These are phyloP conservation scores for Aselliscus stoliczkanus DNA, from an alignment of 2,797 vertebrate species.

Conservation along the genomic window DNA sequence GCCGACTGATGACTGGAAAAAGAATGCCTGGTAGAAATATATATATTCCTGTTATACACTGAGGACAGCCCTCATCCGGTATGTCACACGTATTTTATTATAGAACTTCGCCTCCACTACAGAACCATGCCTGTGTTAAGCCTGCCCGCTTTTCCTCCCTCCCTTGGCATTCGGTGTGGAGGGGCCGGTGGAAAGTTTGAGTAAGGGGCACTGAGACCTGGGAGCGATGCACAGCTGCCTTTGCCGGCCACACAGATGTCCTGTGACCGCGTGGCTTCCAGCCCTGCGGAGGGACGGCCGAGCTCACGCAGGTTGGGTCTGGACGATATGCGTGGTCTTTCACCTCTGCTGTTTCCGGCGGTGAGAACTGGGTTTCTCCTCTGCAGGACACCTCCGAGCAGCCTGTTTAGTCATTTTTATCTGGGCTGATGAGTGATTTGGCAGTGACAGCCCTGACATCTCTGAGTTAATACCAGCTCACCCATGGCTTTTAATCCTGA, in stretches of 20 bases:
- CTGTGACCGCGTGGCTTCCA: no score
- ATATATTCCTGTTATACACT: neutral
- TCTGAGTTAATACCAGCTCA: neutral
- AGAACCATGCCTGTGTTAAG: no score
- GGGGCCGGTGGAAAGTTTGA: neutral
- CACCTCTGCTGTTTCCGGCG: neutral
- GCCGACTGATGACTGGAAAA: neutral
- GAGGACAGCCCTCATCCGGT: neutral
- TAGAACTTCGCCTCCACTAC: no score
- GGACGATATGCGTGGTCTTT: rapidly evolving
- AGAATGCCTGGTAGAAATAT: neutral
- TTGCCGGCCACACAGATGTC: no score
- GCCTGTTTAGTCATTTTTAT: neutral
- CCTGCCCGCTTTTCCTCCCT: neutral
- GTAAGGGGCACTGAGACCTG: neutral
- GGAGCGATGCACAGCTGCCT: no score
- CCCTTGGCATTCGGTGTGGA: neutral
- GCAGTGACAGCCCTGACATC: neutral
- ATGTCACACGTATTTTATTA: neutral
- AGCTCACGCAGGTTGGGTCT: neutral
- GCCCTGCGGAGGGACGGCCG: no score
- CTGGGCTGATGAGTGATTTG: constrained; percentile 9
- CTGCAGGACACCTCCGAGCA: neutral
- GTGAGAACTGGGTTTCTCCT: neutral
- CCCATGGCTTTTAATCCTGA: constrained; percentile 4